Conservation (phyloP, 1,140 invertebrate genomes). For the Calliphora vicina region DNA sequence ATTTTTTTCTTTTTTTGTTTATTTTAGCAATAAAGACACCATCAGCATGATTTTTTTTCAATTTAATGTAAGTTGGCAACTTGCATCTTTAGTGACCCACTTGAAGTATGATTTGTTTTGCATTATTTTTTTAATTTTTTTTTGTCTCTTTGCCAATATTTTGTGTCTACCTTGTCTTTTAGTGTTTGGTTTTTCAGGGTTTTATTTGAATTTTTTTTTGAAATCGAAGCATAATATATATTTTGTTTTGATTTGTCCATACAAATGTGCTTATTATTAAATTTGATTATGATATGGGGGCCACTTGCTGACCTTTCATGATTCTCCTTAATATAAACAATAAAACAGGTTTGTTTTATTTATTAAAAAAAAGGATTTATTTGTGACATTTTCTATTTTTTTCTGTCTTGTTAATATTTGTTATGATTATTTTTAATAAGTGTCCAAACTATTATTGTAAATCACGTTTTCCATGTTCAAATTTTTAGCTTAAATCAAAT, state of each 20-base stretch:
- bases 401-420: no score
- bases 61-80: not conserved
- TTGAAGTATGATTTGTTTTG: not conserved
- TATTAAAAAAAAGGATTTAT: not conserved
- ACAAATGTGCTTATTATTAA: not conserved
- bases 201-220: slow-evolving; percentile 25
- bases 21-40: not conserved
- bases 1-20: not conserved
- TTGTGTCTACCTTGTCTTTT: not conserved
- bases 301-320: not conserved
- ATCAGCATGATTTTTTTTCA: not conserved
- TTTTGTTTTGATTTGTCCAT: not conserved
- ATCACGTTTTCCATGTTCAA: slow-evolving; percentile 20
- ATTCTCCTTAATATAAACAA: not conserved
- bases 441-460: not conserved
- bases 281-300: slow-evolving; percentile 9
- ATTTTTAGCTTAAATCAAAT: not conserved
- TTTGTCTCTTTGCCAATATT: not conserved
- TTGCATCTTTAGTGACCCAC: slow-evolving; percentile 3
- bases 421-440: not conserved
- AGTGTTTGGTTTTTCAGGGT: not conserved
- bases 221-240: no score
- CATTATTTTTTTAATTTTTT: not conserved
- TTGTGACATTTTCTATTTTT: not conserved
- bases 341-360: not conserved